Base-by-base conservation (phyloP, 2,113 vertebrate species). In the Mionectes macconnelli region DNA sequence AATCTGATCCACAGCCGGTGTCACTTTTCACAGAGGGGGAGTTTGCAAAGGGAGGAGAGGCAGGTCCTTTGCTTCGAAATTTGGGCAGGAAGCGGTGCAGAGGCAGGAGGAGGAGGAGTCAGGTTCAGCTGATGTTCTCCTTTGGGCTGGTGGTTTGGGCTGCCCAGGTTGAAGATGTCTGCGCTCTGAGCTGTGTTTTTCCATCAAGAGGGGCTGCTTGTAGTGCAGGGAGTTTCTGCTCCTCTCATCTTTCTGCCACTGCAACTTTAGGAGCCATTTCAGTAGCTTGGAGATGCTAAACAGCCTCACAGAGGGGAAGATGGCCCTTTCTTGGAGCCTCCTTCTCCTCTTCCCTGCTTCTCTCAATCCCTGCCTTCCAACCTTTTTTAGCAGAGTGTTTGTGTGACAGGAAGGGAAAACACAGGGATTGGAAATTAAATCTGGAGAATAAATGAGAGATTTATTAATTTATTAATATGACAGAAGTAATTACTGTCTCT, bases 381-480 rank as follows among this genome's bases (percentile, higher is more conserved):
- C 27, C 8, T 80, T 86, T 85, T 89, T 23, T 28, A 7, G 3
- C 76, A 87, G 64, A 16, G 40, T 49, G 87, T 85, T 94, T 84
- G 74, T 68, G 62, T 89, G 93, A 50, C 74, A 84, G 93, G 87
- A 82, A 96, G 90, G 78, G 91, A 93, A 95, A 97, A 77, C 17
- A 53, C 44, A 9, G 55, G 75, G 68, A 91, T 25, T 80, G 90
- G 95, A 97, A 98, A 97, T 97, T 68, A 94, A 96, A 97, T 96
- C 77, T 84, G 84, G 85, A 91, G 92, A 92, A 96, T 95, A 95
- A 96, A 97, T 84, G 81, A 95, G 91, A 78, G 77, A 80, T 79
- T 93, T 94, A 95, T 97, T 92, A 76, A 89, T 94, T 80, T 97
- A 97, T 98, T 97, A 98, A 97, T 96, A 95, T 95, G 95, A 93